Evolutionary conservation across 2,888 invertebrate genomes (phyloP), one percentile per base, ranked within the genome.

Genomic region (Pammene aurita): DNA sequence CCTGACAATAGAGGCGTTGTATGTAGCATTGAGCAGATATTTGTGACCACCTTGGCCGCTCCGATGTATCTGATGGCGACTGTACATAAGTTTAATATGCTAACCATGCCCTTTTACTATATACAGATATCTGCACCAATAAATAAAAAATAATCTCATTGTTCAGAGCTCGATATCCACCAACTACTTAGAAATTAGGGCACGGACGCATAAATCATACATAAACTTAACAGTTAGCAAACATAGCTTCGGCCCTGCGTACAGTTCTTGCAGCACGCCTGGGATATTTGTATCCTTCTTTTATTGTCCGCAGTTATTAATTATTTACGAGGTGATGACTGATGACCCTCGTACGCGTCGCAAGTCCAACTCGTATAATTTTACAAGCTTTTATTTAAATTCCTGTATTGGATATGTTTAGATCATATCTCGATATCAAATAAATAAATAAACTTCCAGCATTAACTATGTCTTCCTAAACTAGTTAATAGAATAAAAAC

Each of bases 181-280:
- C 26, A 52, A 26, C 52, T 52, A 16, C 38, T 2, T 26, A 50
- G 11, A 54, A 54, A 34, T 54, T 34, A 54, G 34, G 7, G 34
- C 54, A 54, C n/a, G 54, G 10, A 35, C 34, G n/a, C n/a, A 34
- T 54, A 54, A 54, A 54, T 34, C 34, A 54, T 54, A 54, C 54
- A 54, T 54, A 34, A n/a, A 26, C n/a, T 54, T n/a, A 54, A 13
- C 34, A n/a, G 34, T 54, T 18, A 54, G 54, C 54, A 54, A 34
- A 54, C 54, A 54, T 14, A 14, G 13, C 26, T 52, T 26, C 26
- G 16, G 26, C 34, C 34, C 54, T 34, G 7, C 54, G 34, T 54
- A 54, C 52, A 13, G 7, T 26, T 26, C 26, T 26, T 26, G 50
- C 18, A 0, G 26, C 13, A 52, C 7, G 14, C 10, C 52, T 11